Evolutionary conservation across 2,888 invertebrate species (phyloP).

Genomic region (Euplagia quadripunctaria): DNA sequence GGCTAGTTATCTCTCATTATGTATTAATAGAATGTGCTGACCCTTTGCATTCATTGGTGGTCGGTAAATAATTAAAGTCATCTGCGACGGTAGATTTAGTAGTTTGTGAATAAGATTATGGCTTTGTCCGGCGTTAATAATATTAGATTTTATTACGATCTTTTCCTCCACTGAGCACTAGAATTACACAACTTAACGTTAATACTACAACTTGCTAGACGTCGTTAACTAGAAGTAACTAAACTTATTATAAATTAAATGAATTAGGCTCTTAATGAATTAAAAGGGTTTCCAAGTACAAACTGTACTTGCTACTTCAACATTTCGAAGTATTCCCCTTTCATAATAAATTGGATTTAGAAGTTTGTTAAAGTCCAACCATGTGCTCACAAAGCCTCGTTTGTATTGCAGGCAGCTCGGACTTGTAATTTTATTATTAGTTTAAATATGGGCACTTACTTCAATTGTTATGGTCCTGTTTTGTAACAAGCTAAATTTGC

Average conservation of each 20-base stretch:
- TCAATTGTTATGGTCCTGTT: constrained; percentile 15
- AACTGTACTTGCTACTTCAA: constrained; percentile 21
- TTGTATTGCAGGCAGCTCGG: constrained; percentile 11
- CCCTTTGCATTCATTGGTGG: neutral
- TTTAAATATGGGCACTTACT: constrained; percentile 18
- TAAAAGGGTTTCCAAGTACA: constrained; percentile 20
- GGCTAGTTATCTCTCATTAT: neutral
- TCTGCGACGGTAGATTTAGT: neutral
- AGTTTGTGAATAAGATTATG: neutral
- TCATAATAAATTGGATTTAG: constrained; percentile 15
- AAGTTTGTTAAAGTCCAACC: neutral
- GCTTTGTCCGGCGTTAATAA: neutral
- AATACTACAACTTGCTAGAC: constrained; percentile 55
- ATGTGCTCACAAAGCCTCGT: constrained; percentile 3
- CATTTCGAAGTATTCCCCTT: constrained; percentile 12
- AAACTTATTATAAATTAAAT: constrained; percentile 49
- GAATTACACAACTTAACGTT: constrained; percentile 47
- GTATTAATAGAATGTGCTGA: neutral
- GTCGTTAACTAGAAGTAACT: constrained; percentile 55
- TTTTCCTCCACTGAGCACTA: constrained; percentile 54
- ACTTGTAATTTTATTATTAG: constrained; percentile 9
- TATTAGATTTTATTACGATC: constrained; percentile 35
- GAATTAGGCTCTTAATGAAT: constrained; percentile 34
- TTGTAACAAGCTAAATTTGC: constrained; percentile 15
- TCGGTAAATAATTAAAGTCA: neutral